These are phyloP conservation scores for Araneus ventricosus DNA, from an alignment of 1,140 invertebrate genomes.

Conservation along the genomic window DNA sequence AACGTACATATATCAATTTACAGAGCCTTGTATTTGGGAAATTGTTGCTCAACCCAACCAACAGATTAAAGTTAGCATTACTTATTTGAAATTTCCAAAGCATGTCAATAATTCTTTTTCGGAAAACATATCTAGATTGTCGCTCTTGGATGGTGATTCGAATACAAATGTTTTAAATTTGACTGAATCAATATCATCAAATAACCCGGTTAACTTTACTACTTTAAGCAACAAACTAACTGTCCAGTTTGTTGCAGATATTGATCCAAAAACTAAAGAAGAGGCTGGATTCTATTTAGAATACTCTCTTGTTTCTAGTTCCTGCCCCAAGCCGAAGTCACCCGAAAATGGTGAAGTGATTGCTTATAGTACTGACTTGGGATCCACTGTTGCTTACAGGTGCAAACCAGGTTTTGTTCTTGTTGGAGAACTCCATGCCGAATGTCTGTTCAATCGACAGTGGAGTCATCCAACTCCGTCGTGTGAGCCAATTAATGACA, in stretches of 20 bases:
- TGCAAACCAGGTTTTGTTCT: slow-evolving; percentile 68
- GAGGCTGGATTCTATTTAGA: slow-evolving; percentile 69
- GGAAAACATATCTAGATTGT: slow-evolving; percentile 49
- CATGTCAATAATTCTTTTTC: slow-evolving; percentile 33
- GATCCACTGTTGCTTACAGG: slow-evolving; percentile 67
- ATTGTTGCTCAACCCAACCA: slow-evolving; percentile 62
- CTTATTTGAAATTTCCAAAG: slow-evolving; percentile 67
- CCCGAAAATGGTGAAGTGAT: slow-evolving; percentile 64
- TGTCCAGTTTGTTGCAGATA: slow-evolving; percentile 44
- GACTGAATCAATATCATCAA: slow-evolving; percentile 44
- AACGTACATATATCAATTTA: slow-evolving; percentile 26
- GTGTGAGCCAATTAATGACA: slow-evolving; percentile 54
- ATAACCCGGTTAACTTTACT: slow-evolving; percentile 49
- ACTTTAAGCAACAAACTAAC: slow-evolving; percentile 71
- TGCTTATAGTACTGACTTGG: slow-evolving; percentile 51
- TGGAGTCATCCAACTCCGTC: slow-evolving; percentile 70
- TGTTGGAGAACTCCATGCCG: slow-evolving; percentile 60
- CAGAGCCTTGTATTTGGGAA: slow-evolving; percentile 68
- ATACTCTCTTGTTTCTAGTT: slow-evolving; percentile 58
- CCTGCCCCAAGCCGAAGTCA: slow-evolving; percentile 51
- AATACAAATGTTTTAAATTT: slow-evolving; percentile 45
- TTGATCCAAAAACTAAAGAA: slow-evolving; percentile 32
- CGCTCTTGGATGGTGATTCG: slow-evolving; percentile 55
- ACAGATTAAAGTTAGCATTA: slow-evolving; percentile 47
- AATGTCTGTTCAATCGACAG: slow-evolving; percentile 67